phyloP scores from a whole-genome alignment of 1,140 invertebrate species.

The Euwallacea fornicatus region DNA sequence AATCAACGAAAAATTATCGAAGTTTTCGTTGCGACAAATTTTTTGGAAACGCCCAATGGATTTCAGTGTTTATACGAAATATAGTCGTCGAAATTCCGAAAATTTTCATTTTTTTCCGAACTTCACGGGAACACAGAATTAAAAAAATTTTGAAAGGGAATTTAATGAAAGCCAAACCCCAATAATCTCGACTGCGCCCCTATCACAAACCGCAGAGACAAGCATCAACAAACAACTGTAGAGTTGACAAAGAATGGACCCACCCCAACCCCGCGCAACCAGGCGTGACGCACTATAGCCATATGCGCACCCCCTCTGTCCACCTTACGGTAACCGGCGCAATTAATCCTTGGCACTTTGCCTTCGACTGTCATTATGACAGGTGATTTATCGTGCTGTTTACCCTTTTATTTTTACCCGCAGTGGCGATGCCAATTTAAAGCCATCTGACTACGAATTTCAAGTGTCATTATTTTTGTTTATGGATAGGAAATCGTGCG shows the following conservation, averaged over 20 bases:
- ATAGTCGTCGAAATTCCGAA: too few species aligned
- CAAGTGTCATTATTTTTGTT: constrained; percentile 31
- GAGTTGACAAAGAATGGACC: constrained; percentile 7
- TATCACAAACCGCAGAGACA: constrained; percentile 7
- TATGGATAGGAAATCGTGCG: constrained; percentile 30
- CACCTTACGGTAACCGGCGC: constrained; percentile 18
- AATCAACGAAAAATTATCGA: too few species aligned
- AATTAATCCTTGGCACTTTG: constrained; percentile 31
- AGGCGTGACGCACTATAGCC: constrained; percentile 31
- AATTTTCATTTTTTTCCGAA: too few species aligned
- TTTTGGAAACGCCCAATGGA: too few species aligned
- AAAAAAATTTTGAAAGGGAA: too few species aligned
- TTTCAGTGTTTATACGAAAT: too few species aligned
- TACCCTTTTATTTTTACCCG: constrained; percentile 33
- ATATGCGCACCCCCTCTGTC: constrained; percentile 14
- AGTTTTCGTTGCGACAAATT: too few species aligned
- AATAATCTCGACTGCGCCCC: background rate
- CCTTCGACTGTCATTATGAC: constrained; percentile 25
- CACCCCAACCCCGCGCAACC: constrained; percentile 10
- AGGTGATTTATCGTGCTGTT: constrained; percentile 35
- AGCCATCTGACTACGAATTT: constrained; percentile 30
- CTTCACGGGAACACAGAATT: too few species aligned
- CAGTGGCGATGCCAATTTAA: constrained; percentile 17
- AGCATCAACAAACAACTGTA: constrained; percentile 20
- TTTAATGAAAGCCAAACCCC: background rate